A percentile compares a stretch with the other conserved stretches of the same genome.
These are phyloP conservation scores for Pammene fasciana DNA, from an alignment of 2,888 invertebrate genomes.

Conservation along the genomic window DNA sequence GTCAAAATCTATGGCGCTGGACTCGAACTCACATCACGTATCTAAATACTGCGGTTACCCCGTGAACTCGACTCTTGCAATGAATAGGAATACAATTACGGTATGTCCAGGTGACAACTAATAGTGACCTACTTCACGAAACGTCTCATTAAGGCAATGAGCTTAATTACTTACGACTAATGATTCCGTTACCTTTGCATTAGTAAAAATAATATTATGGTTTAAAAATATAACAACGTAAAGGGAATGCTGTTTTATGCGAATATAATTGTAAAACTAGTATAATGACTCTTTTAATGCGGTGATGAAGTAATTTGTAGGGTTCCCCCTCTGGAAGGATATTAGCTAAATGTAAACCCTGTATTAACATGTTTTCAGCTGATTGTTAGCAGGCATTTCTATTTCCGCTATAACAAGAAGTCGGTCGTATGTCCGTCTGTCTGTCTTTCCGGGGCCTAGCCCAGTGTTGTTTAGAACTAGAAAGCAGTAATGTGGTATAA, in stretches of 20 bases:
- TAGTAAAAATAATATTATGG: not conserved
- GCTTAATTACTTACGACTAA: conserved; percentile 57
- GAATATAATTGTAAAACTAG: not conserved
- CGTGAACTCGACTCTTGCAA: not conserved
- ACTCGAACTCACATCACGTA: not conserved
- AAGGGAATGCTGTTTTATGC: conserved; percentile 20
- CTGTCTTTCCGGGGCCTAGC: too few species aligned
- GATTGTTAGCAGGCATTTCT: too few species aligned
- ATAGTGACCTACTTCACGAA: conserved; percentile 58
- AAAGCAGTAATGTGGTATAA: too few species aligned
- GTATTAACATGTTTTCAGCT: too few species aligned
- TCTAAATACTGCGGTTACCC: not conserved
- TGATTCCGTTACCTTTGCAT: conserved; percentile 44
- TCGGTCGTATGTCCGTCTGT: too few species aligned
- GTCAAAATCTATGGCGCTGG: too few species aligned
- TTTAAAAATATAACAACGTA: not conserved
- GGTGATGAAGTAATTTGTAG: not conserved
- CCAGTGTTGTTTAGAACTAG: too few species aligned
- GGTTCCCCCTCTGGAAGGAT: too few species aligned
- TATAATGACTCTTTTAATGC: conserved; percentile 21
- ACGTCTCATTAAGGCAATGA: conserved; percentile 62
- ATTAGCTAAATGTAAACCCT: too few species aligned
- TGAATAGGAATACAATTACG: not conserved
- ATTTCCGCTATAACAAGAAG: too few species aligned
- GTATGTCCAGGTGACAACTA: conserved; percentile 38